Evolutionary conservation across 2,113 vertebrate species (phyloP), one percentile per base, ranked within the genome.

Genomic region (Elephas maximus): DNA sequence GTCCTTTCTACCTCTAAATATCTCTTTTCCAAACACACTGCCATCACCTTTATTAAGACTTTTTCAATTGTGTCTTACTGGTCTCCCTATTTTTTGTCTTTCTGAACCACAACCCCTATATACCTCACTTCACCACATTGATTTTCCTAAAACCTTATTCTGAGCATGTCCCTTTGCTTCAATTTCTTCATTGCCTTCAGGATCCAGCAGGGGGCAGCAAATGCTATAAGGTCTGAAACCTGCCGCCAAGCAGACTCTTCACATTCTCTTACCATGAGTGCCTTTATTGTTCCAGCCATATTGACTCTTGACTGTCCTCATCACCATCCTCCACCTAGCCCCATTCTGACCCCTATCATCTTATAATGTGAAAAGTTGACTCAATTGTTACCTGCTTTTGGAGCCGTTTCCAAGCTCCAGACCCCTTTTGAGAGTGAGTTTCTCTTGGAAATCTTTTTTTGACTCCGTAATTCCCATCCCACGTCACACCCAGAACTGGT

Each of bases 251-350:
- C 26, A 41, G 3, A 53, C 44, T 69, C 48, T 8, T 20, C 6
- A 76, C 3, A 2, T 12, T 4, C 0, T 1, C 69, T 4, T 30
- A 4, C 1, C 8, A 4, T 15, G 62, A 10, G 41, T 1, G 37
- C 2, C 41, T 63, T 88, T n/a, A 73, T 21, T 15, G 21, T 41
- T 24, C 86, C 60, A n/a, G n/a, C 1, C n/a, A 57, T 5, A 44
- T 0, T 33, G 37, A 30, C 41, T 91, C 37, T 24, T 41, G 37
- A 21, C 20, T 51, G 28, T 24, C 53, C 28, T 6, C 8, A 0
- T 0, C 0, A 8, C 14, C 17, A 57, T 12, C 53, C 53, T 48
- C 1, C 1, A 3, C 0, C 9, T 1, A 30, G 15, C 6, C 8
- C 23, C 7, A 33, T 11, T 60, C 12, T 45, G 12, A 8, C 7